These are phyloP conservation scores for Philereme transversata DNA, from an alignment of 2,888 invertebrate species.

Conservation along the genomic window DNA sequence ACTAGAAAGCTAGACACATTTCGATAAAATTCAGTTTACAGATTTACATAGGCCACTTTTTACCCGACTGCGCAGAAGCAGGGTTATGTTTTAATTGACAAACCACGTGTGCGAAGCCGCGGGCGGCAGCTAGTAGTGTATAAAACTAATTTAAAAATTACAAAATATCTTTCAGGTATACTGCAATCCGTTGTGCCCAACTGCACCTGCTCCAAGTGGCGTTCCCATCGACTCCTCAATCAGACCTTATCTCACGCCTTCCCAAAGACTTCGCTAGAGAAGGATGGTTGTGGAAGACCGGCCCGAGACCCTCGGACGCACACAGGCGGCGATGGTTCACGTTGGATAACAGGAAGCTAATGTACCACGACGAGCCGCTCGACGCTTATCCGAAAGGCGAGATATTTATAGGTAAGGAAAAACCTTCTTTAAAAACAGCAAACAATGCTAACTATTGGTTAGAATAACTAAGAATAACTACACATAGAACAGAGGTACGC, in stretches of 20 bases:
- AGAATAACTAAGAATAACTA: too few relatives aligned
- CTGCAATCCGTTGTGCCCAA: constrained; percentile 93
- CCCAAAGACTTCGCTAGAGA: constrained; percentile 93
- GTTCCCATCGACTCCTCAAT: constrained; percentile 90
- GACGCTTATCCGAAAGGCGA: constrained; percentile 96
- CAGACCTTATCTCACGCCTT: constrained; percentile 88
- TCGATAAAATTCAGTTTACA: too few relatives aligned
- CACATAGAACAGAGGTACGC: too few relatives aligned
- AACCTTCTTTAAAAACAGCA: too few relatives aligned
- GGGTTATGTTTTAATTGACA: too few relatives aligned
- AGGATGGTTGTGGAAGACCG: constrained; percentile 95
- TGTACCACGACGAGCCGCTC: constrained; percentile 95
- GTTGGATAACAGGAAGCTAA: constrained; percentile 93
- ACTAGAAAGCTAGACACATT: too few relatives aligned
- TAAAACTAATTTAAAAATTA: background rate
- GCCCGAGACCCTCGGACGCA: constrained; percentile 91
- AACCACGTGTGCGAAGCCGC: too few relatives aligned
- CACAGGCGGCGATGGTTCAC: constrained; percentile 95
- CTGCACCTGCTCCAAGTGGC: constrained; percentile 92
- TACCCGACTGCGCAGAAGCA: too few relatives aligned
- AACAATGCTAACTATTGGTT: too few relatives aligned
- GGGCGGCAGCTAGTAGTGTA: too few relatives aligned
- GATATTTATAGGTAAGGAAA: constrained; percentile 88
- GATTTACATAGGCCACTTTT: too few relatives aligned
- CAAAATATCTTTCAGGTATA: constrained; percentile 75